Conservation (phyloP, 2,113 vertebrate genomes). For the Leptobrachium leishanense region DNA sequence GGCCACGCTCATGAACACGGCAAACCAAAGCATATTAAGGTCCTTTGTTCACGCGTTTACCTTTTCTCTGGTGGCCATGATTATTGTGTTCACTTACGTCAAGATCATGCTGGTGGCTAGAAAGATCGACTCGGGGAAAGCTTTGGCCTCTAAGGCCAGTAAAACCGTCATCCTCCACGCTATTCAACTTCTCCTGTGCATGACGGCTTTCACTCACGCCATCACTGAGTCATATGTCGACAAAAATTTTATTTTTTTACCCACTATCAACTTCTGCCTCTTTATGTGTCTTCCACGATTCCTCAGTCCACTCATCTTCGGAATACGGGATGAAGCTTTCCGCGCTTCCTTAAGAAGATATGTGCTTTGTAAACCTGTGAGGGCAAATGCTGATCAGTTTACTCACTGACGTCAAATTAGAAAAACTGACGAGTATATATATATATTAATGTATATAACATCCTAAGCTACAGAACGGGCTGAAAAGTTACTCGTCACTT, state of each 20-base stretch:
- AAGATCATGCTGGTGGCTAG: conserved; percentile 56
- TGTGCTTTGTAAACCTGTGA: too few relatives aligned
- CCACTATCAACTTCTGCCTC: conserved; percentile 47
- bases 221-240: conserved; percentile 42
- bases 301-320: conserved; percentile 54
- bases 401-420: too few relatives aligned
- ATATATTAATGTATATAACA: too few relatives aligned
- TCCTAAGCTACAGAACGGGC: too few relatives aligned
- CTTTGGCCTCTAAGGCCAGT: conserved; percentile 54
- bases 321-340: conserved; percentile 52
- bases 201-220: conserved; percentile 40
- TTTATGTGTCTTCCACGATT: conserved; percentile 49
- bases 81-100: conserved; percentile 53
- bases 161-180: conserved; percentile 59
- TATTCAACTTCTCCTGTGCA: conserved; percentile 58
- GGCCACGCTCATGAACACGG: neutral
- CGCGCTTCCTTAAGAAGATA: neutral
- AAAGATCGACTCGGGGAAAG: conserved; percentile 52
- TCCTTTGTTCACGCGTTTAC: conserved; percentile 46
- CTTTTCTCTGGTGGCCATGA: conserved; percentile 54
- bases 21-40: conserved; percentile 43
- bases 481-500: too few relatives aligned
- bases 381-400: too few relatives aligned
- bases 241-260: neutral
- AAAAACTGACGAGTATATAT: too few relatives aligned